Conservation (phyloP, 2,797 vertebrate genomes). For the Ficedula albicollis region DNA sequence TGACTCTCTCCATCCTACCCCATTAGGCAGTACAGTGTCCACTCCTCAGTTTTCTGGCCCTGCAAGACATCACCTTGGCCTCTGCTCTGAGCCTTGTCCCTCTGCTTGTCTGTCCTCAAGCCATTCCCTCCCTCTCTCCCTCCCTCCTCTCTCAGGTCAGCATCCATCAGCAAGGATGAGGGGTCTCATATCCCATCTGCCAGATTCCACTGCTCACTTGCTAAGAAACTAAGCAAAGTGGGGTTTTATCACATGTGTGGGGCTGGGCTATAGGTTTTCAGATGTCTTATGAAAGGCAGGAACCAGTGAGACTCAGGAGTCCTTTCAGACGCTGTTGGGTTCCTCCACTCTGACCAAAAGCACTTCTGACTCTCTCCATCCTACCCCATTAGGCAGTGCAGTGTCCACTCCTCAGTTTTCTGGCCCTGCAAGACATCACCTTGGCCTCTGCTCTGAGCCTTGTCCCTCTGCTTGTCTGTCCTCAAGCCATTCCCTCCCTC, state of each 20-base stretch:
- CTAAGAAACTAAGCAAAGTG: neutral
- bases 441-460: neutral
- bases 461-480: neutral
- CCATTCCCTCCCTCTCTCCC: neutral
- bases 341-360: neutral
- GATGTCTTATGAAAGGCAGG: neutral
- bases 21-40: neutral
- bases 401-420: neutral
- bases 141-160: neutral
- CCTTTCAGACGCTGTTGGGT: neutral
- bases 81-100: neutral
- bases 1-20: neutral
- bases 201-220: neutral
- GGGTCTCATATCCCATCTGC: neutral
- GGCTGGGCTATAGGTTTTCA: neutral
- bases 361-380: neutral
- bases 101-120: neutral
- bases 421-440: neutral
- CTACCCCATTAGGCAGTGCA: neutral
- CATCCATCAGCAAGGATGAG: too few relatives aligned
- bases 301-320: neutral
- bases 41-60: neutral
- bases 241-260: neutral
- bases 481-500: neutral
- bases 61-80: neutral